Conservation (phyloP, 2,888 invertebrate genomes). For the Lasioglossum morio region DNA sequence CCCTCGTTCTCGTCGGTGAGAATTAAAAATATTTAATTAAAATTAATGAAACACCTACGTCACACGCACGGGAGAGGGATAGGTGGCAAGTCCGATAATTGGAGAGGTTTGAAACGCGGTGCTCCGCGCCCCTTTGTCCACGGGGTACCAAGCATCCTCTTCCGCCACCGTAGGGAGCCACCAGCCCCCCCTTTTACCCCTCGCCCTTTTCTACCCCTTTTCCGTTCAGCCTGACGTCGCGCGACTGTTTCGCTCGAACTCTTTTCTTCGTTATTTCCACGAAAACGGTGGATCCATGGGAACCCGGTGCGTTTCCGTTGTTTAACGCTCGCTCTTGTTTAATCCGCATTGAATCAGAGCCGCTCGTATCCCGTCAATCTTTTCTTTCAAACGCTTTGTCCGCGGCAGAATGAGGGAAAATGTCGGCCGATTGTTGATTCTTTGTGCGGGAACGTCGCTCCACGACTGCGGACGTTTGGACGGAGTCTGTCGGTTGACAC, state of each 20-base stretch:
- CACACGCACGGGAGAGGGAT: constrained; percentile 58
- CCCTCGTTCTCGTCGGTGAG: constrained; percentile 44
- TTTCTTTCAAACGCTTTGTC: not conserved
- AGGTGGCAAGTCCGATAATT: constrained; percentile 72
- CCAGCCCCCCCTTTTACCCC: not conserved
- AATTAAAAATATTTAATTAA: constrained; percentile 81
- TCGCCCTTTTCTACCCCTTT: not conserved
- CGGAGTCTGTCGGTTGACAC: not conserved
- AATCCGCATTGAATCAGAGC: not conserved
- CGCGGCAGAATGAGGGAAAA: not conserved
- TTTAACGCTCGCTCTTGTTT: not conserved
- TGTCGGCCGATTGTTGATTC: not conserved
- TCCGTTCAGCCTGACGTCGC: not conserved
- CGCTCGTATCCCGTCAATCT: constrained; percentile 3
- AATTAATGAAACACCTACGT: constrained; percentile 80
- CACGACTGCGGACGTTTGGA: not conserved
- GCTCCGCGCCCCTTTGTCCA: constrained; percentile 61
- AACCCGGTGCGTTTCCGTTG: constrained; percentile 9
- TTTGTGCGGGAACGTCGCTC: not conserved
- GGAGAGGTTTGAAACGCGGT: constrained; percentile 74
- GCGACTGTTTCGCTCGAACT: constrained; percentile 39
- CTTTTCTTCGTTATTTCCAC: constrained; percentile 36
- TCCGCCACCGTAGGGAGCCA: constrained; percentile 27
- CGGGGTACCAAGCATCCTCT: constrained; percentile 43
- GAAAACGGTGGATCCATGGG: constrained; percentile 3